Base-by-base conservation (phyloP, 2,888 invertebrate genomes). In the Liodrosophila aerea region DNA sequence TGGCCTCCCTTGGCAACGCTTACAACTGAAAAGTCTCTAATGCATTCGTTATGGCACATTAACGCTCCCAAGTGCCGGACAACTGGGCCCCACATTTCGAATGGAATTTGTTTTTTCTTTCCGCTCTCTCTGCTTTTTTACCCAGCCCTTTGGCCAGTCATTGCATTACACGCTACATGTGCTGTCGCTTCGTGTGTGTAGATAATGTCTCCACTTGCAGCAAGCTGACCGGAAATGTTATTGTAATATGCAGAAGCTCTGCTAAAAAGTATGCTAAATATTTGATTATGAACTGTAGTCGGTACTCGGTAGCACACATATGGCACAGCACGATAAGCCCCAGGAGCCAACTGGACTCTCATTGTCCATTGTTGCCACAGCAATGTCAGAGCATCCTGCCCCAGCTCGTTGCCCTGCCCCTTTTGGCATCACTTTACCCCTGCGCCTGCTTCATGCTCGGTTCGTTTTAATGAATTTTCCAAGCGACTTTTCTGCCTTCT, bases 201-300 rank as follows among this genome's bases (percentile, higher is more conserved):
- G 7, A 29, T 29, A 8, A 29, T 29, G 29, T 29, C 39, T 34
- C 13, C 34, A 12, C 7, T 57, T 49, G 43, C 64, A 75, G 51
- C 81, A 65, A 76, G 82, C 76, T 82, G 81, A 84, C 85, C 81
- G 82, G 82, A 82, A 84, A 82, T 82, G 78, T 83, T 83, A 83
- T 84, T 86, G 85, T 87, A 86, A 87, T 86, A 78, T 75, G 72
- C 74, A 72, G 56, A 63, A 47, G 53, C 66, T 54, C 66, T 36
- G 65, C 78, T 84, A 76, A 74, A 87, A 87, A 86, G 85, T 87
- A 86, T 87, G 86, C 85, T 87, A 87, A 87, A 87, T 87, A 87
- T 87, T 87, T 87, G 86, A 87, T 87, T 83, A 85, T 74, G 64
- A 69, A 71, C 74, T 74, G 66, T 59, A 39, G 9, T 8, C 37